Evolutionary conservation across 2,113 vertebrate species (phyloP).

Genomic region (Hirundichthys speculiger): DNA sequence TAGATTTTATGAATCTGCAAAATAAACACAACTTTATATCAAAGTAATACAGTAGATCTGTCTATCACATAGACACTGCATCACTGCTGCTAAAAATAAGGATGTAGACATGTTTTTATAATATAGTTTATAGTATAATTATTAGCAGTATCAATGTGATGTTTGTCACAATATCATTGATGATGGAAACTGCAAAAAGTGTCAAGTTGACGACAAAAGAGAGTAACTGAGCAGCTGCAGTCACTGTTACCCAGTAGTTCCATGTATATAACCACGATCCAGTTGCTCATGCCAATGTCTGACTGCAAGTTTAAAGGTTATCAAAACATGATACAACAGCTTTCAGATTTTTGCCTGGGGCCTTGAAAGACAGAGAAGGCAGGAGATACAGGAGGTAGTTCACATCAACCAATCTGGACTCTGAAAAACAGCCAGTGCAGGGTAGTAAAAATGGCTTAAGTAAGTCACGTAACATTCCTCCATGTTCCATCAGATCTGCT

Average conservation of each 20-base stretch:
- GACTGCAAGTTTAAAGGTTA: background rate
- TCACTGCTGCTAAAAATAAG: too few relatives aligned
- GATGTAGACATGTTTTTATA: background rate
- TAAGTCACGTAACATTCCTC: too few relatives aligned
- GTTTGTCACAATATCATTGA: background rate
- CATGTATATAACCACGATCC: too few relatives aligned
- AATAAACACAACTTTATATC: too few relatives aligned
- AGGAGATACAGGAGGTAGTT: background rate
- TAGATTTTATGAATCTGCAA: background rate
- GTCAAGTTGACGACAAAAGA: too few relatives aligned
- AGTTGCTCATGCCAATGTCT: background rate
- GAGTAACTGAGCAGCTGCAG: too few relatives aligned
- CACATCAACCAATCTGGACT: constrained; percentile 6
- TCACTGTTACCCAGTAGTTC: too few relatives aligned
- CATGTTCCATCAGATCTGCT: too few relatives aligned
- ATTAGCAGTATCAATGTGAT: background rate
- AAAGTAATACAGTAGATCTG: too few relatives aligned
- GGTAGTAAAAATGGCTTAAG: background rate
- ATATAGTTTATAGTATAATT: background rate
- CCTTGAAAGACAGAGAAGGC: background rate
- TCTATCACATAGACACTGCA: too few relatives aligned
- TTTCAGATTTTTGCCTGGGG: constrained; percentile 20
- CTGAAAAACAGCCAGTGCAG: background rate
- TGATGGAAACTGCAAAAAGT: too few relatives aligned
- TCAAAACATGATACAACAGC: background rate